A percentile compares a stretch with the other conserved stretches of the same genome.
Conservation (phyloP, 2,888 invertebrate genomes). For the Trissolcus japonicus region DNA sequence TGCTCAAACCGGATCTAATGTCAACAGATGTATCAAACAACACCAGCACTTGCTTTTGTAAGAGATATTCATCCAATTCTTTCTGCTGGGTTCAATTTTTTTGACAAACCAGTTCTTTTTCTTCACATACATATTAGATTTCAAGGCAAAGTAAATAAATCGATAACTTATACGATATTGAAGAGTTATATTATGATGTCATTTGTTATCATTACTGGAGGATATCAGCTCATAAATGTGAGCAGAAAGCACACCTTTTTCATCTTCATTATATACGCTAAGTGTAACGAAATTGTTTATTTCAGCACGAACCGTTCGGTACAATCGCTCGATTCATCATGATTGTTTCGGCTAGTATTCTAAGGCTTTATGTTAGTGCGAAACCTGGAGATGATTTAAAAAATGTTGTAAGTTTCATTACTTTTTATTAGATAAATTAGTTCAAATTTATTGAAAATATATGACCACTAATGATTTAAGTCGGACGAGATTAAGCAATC, state of each 20-base stretch:
- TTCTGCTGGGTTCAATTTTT: not conserved
- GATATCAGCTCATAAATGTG: not conserved
- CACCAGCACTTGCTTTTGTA: not conserved
- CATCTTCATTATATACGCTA: not conserved
- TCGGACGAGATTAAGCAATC: constrained; percentile 1
- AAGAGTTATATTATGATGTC: not conserved
- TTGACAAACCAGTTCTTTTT: not conserved
- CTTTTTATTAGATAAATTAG: no score
- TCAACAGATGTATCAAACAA: not conserved
- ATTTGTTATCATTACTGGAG: not conserved
- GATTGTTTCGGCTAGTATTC: not conserved
- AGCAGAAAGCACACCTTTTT: not conserved
- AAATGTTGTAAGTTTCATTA: not conserved
- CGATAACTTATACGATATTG: not conserved
- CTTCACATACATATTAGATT: no score
- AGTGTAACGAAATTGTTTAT: not conserved
- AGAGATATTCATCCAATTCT: not conserved
- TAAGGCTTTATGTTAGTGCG: not conserved
- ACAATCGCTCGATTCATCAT: not conserved
- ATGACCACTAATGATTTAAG: not conserved
- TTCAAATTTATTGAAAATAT: not conserved
- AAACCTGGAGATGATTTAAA: not conserved
- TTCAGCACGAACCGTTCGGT: not conserved
- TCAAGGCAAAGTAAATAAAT: not conserved
- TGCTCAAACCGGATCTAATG: not conserved